Evolutionary conservation across 2,113 vertebrate genomes (phyloP).

Genomic region (Narcine bancroftii): DNA sequence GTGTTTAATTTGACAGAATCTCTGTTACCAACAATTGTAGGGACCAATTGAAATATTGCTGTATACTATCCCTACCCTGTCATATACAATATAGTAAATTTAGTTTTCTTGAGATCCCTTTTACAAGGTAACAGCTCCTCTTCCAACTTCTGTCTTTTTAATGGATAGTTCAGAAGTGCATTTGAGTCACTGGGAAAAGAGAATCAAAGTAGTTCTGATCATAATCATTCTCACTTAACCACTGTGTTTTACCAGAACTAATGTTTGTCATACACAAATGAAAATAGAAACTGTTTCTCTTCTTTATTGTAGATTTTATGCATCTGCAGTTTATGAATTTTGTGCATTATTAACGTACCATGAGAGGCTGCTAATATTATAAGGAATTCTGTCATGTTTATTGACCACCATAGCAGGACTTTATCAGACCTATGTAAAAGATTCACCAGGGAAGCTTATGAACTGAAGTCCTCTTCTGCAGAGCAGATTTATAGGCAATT

Average conservation of each 20-base stretch:
- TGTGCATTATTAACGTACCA: neutral
- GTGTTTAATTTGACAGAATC: neutral
- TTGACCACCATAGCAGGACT: neutral
- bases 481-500: neutral
- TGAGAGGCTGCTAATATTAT: neutral
- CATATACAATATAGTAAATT: neutral
- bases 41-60: neutral
- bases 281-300: too few species aligned
- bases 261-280: neutral
- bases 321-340: too few species aligned
- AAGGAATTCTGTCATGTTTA: slow-evolving; percentile 1
- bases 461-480: neutral
- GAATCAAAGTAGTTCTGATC: neutral
- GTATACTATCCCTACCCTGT: neutral
- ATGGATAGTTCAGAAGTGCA: neutral
- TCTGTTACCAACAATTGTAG: neutral
- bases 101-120: neutral
- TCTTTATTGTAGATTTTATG: too few species aligned
- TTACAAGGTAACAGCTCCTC: neutral
- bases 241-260: neutral
- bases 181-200: neutral
- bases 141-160: neutral
- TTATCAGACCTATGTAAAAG: neutral
- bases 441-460: neutral
- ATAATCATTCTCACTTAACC: neutral